Conservation (phyloP, 2,888 invertebrate genomes). For the Platerodrilus igneus region DNA sequence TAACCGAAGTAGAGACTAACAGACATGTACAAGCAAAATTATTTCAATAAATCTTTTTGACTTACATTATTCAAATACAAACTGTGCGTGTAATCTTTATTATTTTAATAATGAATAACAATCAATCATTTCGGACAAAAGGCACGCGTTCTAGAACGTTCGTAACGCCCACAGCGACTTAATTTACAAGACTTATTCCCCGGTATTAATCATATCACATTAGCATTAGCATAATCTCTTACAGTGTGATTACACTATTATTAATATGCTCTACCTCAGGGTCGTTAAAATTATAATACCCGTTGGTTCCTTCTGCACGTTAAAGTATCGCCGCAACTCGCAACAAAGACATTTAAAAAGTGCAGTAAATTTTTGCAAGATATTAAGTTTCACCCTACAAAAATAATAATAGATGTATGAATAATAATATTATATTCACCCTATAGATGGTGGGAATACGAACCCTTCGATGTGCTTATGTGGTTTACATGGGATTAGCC, state of each 20-base stretch:
- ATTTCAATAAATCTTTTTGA: no score
- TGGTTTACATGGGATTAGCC: slow-evolving; percentile 46
- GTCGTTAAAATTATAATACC: no score
- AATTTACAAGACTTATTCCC: slow-evolving; percentile 29
- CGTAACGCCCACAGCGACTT: slow-evolving; percentile 39
- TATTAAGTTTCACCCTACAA: slow-evolving; percentile 42
- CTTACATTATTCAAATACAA: no score
- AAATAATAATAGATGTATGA: slow-evolving; percentile 40
- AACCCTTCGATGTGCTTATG: slow-evolving; percentile 39
- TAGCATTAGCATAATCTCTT: no score
- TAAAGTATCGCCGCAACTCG: no score
- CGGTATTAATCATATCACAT: slow-evolving; percentile 17
- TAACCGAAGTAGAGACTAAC: no score
- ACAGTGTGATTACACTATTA: no score
- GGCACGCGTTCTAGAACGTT: slow-evolving; percentile 40
- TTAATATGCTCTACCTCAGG: no score
- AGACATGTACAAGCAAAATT: no score
- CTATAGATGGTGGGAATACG: slow-evolving; percentile 37
- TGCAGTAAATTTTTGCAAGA: slow-evolving; percentile 42
- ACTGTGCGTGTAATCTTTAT: slow-evolving; percentile 39
- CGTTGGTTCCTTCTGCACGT: no score
- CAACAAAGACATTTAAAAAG: no score
- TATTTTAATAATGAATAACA: slow-evolving; percentile 40
- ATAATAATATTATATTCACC: slow-evolving; percentile 48
- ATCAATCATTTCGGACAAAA: slow-evolving; percentile 40